Evolutionary conservation across 2,113 vertebrate species (phyloP).

Genomic region (Etheostoma spectabile): DNA sequence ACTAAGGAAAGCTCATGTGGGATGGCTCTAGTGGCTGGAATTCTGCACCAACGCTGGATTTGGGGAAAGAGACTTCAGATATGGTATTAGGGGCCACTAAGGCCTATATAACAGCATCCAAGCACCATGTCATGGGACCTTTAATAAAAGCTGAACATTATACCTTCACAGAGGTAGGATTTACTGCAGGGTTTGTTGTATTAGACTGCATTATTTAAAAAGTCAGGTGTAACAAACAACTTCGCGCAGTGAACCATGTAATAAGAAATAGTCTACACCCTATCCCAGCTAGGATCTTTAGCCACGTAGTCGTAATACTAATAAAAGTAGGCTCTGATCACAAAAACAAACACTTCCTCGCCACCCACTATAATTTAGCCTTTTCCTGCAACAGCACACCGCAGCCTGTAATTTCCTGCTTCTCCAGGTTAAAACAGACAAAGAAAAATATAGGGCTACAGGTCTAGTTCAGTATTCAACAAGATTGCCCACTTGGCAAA

Average conservation of each 20-base stretch:
- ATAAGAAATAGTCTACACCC: neutral
- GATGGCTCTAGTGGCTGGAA: too few relatives aligned
- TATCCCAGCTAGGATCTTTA: neutral
- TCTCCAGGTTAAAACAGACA: constrained; percentile 30
- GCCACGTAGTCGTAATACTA: constrained; percentile 57
- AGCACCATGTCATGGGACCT: too few relatives aligned
- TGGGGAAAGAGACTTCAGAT: too few relatives aligned
- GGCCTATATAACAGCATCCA: too few relatives aligned
- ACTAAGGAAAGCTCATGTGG: too few relatives aligned
- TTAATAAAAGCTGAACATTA: neutral
- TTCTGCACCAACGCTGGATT: too few relatives aligned
- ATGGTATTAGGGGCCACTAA: too few relatives aligned
- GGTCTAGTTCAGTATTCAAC: constrained; percentile 9
- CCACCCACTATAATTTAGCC: constrained; percentile 55
- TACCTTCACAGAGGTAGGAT: neutral
- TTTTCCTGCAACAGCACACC: constrained; percentile 16
- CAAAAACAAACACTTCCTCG: constrained; percentile 65
- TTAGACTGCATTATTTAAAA: neutral
- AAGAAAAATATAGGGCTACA: neutral
- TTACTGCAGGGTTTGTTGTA: neutral
- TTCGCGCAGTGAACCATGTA: neutral
- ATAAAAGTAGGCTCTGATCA: constrained; percentile 23
- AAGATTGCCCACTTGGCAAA: constrained; percentile 51
- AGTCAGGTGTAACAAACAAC: neutral
- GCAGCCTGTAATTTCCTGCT: constrained; percentile 58